Evolutionary conservation across 2,797 vertebrate species (phyloP).

Genomic region (Fratercula arctica): DNA sequence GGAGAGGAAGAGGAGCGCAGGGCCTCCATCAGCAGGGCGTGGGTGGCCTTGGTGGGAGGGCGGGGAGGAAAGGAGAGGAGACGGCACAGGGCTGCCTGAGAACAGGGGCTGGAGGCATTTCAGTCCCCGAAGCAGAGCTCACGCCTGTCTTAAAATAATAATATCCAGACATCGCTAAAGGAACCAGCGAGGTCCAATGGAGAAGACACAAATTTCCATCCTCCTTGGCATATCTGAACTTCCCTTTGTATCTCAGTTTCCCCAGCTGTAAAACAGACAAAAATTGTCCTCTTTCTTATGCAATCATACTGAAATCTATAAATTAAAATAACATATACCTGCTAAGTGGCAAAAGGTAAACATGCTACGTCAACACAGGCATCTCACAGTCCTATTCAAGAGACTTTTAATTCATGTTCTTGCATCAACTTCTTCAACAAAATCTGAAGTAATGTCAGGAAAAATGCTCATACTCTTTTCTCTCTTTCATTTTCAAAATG

Average conservation of each 20-base stretch:
- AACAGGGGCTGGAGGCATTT: neutral
- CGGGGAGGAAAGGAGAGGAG: neutral
- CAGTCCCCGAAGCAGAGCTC: neutral
- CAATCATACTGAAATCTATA: neutral
- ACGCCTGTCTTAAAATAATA: neutral
- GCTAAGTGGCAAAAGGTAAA: neutral
- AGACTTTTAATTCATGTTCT: neutral
- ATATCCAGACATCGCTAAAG: neutral
- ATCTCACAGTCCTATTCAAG: neutral
- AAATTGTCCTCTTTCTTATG: neutral
- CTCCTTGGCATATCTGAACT: neutral
- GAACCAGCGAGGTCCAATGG: neutral
- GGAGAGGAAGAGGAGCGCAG: neutral
- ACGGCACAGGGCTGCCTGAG: neutral
- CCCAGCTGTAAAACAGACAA: neutral
- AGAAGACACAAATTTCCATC: neutral
- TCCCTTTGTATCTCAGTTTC: neutral
- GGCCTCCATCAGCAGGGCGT: fast-evolving
- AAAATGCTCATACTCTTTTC: neutral
- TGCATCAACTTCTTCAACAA: neutral
- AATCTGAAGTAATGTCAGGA: neutral
- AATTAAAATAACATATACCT: neutral
- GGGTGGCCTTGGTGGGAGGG: neutral
- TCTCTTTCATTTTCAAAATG: neutral
- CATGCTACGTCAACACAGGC: neutral